Evolutionary conservation across 2,888 invertebrate species (phyloP), one percentile per base, ranked within the genome.

Genomic region (Epirrhoe alternata): DNA sequence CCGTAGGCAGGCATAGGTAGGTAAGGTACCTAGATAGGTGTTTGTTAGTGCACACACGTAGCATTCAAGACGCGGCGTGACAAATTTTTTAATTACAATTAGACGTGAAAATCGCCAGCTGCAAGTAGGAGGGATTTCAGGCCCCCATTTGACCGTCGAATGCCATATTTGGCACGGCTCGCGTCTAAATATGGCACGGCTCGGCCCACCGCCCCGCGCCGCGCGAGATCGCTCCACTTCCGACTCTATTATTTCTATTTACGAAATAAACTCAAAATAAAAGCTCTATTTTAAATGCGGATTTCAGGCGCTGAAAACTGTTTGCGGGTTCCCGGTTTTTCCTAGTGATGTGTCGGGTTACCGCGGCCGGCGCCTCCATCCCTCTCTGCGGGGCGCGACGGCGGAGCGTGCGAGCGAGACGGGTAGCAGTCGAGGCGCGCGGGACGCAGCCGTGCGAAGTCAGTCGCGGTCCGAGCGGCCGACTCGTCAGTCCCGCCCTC

Each of bases 141-240:
- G 94, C 94, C 96, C 96, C 95, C 96, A 95, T 96, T 95, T 95
- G 96, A 95, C 94, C 94, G 95, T 94, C 94, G 95, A 85, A 94
- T 95, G 94, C 96, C 96, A 95, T 96, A 96, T 96, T 96, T 95
- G 96, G 96, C 94, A 95, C 94, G 95, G 95, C 94, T 94, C 94
- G 95, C 94, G 95, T 95, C 96, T 96, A 96, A 96, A 96, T 96
- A 96, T 95, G 96, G 96, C 94, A 94, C 94, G 95, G 95, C 95
- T 93, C 94, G 89, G 94, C 94, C 94, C 95, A 94, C 95, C 86
- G 68, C 70, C 69, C 82, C 71, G 68, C 84, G 86, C 77, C 73
- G 77, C 76, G 76, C 73, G 79, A 76, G 84, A 81, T 77, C 86
- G 90, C 86, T 86, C 86, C 81, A 89, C 90, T 90, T 91, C 91